A percentile compares a stretch with the other conserved stretches of the same genome.
Conservation (phyloP, 2,888 invertebrate genomes). For the Drosophila lacicola region DNA sequence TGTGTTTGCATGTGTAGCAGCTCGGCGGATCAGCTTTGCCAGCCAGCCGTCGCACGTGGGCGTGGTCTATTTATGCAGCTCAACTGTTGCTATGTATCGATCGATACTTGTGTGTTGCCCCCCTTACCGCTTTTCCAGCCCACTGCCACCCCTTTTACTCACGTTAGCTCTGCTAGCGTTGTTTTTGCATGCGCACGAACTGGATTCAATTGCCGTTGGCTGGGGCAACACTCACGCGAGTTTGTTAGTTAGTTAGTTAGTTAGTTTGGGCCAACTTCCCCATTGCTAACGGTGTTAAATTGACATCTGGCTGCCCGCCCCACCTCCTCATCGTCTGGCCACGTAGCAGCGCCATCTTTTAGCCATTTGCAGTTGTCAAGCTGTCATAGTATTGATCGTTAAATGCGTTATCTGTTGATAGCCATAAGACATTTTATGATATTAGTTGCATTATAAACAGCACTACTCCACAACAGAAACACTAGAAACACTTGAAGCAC, state of each 20-base stretch:
- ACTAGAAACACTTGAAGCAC: conserved; percentile 19
- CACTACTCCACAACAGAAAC: conserved; percentile 19
- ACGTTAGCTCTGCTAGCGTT: conserved; percentile 1
- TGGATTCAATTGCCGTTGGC: conserved; percentile 64
- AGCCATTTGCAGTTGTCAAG: conserved; percentile 70
- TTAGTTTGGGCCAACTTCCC: conserved; percentile 52
- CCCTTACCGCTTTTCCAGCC: background rate
- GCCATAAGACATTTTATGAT: conserved; percentile 75
- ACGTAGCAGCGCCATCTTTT: conserved; percentile 46
- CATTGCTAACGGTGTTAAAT: conserved; percentile 64
- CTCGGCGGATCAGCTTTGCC: conserved; percentile 37
- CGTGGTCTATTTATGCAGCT: conserved; percentile 73
- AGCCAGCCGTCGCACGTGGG: conserved; percentile 58
- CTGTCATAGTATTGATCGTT: conserved; percentile 74
- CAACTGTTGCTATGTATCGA: conserved; percentile 57
- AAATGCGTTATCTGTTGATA: conserved; percentile 77
- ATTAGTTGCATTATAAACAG: conserved; percentile 68
- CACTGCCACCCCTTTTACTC: background rate
- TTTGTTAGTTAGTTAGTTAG: conserved; percentile 48
- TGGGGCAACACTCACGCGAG: conserved; percentile 53
- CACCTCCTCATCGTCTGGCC: background rate
- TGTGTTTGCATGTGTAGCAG: conserved; percentile 17
- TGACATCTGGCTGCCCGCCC: conserved; percentile 42
- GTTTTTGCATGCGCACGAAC: conserved; percentile 57
- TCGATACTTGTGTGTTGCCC: conserved; percentile 24